Base-by-base conservation (phyloP, 2,797 vertebrate species). In the Melanotaenia pygmaea region DNA sequence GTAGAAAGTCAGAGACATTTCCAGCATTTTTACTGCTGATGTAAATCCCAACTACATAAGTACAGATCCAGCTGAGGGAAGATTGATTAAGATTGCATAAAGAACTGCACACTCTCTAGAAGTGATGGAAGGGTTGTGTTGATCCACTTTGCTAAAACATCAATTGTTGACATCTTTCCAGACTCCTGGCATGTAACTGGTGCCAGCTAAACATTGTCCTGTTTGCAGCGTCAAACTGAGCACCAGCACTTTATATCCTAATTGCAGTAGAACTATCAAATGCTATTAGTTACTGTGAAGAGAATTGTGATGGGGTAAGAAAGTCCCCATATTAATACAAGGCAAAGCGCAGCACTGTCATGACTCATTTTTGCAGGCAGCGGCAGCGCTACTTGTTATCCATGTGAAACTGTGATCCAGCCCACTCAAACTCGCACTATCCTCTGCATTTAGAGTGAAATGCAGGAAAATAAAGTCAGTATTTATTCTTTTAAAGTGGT, bases 361-460 rank as follows among this genome's bases (percentile, higher is more conserved):
- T 90, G 91, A 91, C 89, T 93, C 93, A 90, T 84, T 81, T 83
- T 84, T 91, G 89, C 85, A 86, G 87, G 88, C 86, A 73, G 81
- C 57, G 76, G 75, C 79, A 70, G 73, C 28, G 35, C 70, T 72
- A 26, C 81, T 87, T 74, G 72, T 64, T 70, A 66, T 83, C 77
- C 60, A 64, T 81, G 83, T 86, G 85, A 87, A 91, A 74, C 72
- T 80, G 82, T 70, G 79, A 85, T 88, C 53, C 76, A 61, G 62
- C 91, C 90, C 88, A 88, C 91, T 90, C 88, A 83, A 82, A 77
- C 82, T 88, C 67, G 2, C 86, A 88, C 84, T 80, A 54, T 86
- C 86, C 80, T 83, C 80, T 87, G 82, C 81, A 58, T 86, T 74
- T 61, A 24, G 77, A 81, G 74, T 60, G 67, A 80, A 76, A 81